Base-by-base conservation (phyloP, 2,797 vertebrate species). In the Sebastes diploproa region DNA sequence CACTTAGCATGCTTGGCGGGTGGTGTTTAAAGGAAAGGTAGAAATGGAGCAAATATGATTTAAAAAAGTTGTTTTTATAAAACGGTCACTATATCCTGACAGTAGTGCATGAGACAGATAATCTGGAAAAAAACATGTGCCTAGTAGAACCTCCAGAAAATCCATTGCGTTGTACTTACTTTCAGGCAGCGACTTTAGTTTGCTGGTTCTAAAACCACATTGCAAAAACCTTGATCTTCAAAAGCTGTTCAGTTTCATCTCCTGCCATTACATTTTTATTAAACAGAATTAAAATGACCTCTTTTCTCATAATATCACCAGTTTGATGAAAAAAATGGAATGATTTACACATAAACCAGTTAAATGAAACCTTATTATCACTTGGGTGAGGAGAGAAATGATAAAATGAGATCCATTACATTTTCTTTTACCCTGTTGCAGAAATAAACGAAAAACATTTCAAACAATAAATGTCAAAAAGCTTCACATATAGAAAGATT, bases 321-420 rank as follows among this genome's bases (percentile, higher is more conserved):
- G 36, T 77, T 73, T 64, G 23, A 62, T 32, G 25, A 27, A 61
- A 68, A 58, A 66, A 29, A 8, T 27, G 22, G 62, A 62, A 69
- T n/a, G 12, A 67, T 67, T 61, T 27, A 23, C n/a, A 64, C 38
- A 27, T 6, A 72, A 71, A 68, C 5, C 56, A 75, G 9, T 58
- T 13, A 66, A 75, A 59, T 46, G 22, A 58, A 68, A 71, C 23
- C 34, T 65, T 58, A 50, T 73, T 64, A 63, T 69, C 32, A 74
- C 36, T 52, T 32, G 4, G 25, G 13, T 29, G 62, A 71, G 14
- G 12, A 50, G 38, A 42, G 14, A 32, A 50, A 36, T 10, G 36
- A 32, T 46, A 23, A 27, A 20, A 25, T 29, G n/a, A 55, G 46
- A 64, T 25, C 36, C 29, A 58, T 34, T 54, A 34, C 25, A 22